Base-by-base conservation (phyloP, 2,888 invertebrate genomes). In the Drosophila barbarae region DNA sequence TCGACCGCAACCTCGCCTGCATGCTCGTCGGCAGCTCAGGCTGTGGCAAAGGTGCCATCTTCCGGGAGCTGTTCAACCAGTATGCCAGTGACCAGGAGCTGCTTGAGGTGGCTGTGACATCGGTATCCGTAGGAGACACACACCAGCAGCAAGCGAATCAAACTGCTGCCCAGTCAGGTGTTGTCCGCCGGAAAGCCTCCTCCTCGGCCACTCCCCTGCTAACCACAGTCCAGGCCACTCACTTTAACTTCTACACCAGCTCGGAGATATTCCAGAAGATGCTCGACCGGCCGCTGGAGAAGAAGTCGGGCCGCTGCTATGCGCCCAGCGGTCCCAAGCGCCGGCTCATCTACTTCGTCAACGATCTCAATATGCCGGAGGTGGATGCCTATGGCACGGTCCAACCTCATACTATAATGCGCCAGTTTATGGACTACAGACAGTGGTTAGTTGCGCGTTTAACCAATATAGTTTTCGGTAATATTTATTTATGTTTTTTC, bases 321-420 rank as follows among this genome's bases (percentile, higher is more conserved):
- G 98, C 96, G 0, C 98, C 98, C 5, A 95, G 96, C 0, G 98
- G 97, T 9, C 84, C 87, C 21, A 95, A 93, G 85, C 93, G 87
- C 7, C 82, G 93, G 23, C 93, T 98, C 90, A 94, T 98, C 67
- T 98, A 98, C 90, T 98, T 98, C 88, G 93, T 98, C 64, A 98
- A 98, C 85, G 98, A 98, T 86, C 93, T 98, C 92, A 98, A 98
- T 88, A 98, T 98, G 97, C 98, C 98, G 0, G 97, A 97, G 91
- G 97, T 98, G 5, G 98, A 98, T 90, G 92, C 92, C 55, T 98
- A 98, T 88, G 97, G 96, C 65, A 98, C 98, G 0, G 98, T 98
- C 13, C 98, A 98, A 88, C 97, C 98, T 0, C 98, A 98, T 87
- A 98, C 98, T 0, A 92, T 98, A 5, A 94, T 98, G 74, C 91